These are phyloP conservation scores for Tribolium castaneum DNA, from an alignment of 1,140 invertebrate species.

Conservation along the genomic window DNA sequence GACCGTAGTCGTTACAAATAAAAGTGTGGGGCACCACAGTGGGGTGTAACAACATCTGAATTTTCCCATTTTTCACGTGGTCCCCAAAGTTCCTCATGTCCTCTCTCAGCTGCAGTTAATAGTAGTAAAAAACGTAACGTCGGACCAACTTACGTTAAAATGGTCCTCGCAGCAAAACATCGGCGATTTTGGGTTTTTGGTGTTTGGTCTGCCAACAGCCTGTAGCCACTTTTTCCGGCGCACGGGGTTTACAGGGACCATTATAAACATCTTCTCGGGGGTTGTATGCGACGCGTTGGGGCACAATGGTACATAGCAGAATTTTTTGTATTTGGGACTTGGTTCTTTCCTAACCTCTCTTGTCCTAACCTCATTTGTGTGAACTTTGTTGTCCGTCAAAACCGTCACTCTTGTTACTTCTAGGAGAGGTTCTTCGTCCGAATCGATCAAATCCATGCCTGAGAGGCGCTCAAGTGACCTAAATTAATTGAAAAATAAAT, in stretches of 20 bases:
- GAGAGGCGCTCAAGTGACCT: neutral
- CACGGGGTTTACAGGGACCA: neutral
- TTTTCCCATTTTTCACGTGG: neutral
- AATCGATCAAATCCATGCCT: neutral
- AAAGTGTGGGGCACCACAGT: neutral
- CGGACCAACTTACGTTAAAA: neutral
- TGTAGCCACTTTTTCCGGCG: neutral
- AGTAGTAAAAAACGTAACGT: neutral
- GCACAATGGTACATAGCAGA: neutral
- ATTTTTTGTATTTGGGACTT: neutral
- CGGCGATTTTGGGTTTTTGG: neutral
- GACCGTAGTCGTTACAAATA: neutral
- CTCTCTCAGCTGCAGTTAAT: neutral
- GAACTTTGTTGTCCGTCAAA: neutral
- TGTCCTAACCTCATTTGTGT: neutral
- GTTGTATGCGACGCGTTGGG: neutral
- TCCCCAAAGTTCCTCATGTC: conserved; percentile 3
- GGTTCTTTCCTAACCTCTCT: neutral
- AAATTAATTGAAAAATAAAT: conserved; percentile 5
- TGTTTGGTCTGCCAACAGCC: neutral
- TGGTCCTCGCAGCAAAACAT: conserved; percentile 24
- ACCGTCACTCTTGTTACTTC: neutral
- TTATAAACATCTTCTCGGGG: conserved; percentile 12
- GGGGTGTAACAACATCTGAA: neutral
- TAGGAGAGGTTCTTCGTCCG: neutral